Evolutionary conservation across 2,888 invertebrate species (phyloP).

Genomic region (Salticus scenicus): DNA sequence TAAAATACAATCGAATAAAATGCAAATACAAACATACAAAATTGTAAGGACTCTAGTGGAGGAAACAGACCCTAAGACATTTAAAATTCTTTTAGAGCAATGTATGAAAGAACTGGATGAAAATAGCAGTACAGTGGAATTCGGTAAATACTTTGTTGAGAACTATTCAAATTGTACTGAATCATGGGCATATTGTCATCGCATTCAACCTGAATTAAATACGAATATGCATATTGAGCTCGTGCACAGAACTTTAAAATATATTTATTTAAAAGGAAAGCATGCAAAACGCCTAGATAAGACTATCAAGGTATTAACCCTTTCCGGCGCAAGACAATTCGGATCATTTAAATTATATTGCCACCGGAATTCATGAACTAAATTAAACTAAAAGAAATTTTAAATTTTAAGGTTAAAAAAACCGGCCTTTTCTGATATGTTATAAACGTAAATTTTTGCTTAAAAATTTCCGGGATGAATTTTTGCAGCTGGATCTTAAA

Average conservation of each 20-base stretch:
- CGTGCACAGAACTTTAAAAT: conserved; percentile 34
- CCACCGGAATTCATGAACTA: too few relatives aligned
- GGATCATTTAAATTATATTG: too few relatives aligned
- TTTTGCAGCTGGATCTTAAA: too few relatives aligned
- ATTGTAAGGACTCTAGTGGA: not conserved
- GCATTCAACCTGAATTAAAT: conserved; percentile 28
- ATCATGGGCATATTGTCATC: conserved; percentile 42
- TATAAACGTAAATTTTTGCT: too few relatives aligned
- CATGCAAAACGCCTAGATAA: too few relatives aligned
- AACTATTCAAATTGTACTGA: not conserved
- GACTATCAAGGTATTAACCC: too few relatives aligned
- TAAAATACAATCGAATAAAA: not conserved
- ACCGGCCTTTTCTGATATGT: too few relatives aligned
- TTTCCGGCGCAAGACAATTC: too few relatives aligned
- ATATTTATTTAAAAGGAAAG: too few relatives aligned
- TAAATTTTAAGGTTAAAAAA: too few relatives aligned
- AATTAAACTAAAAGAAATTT: too few relatives aligned
- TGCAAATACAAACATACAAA: conserved; percentile 8
- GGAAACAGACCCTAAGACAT: not conserved
- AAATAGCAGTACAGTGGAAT: conserved; percentile 37
- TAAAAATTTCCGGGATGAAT: too few relatives aligned
- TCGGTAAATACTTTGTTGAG: conserved; percentile 17
- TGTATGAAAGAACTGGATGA: conserved; percentile 12
- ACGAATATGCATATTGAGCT: conserved; percentile 54
- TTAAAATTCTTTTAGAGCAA: not conserved